Conservation (phyloP, 1,140 invertebrate genomes). For the Antheraea mylitta region DNA sequence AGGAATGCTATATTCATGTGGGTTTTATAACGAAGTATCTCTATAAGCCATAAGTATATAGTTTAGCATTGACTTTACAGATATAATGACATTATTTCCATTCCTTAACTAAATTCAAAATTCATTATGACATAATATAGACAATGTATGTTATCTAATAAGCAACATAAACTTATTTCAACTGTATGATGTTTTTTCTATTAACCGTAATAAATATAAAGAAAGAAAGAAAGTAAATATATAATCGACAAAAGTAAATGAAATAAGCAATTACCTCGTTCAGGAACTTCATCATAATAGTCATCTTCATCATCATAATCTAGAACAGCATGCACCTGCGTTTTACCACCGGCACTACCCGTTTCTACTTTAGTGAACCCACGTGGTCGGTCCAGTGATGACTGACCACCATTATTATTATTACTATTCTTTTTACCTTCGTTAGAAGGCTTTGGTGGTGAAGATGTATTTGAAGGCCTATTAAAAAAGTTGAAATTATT, state of each 20-base stretch:
- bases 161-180: too few relatives aligned
- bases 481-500: conserved; percentile 58
- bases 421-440: conserved; percentile 37
- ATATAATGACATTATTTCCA: too few relatives aligned
- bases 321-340: conserved; percentile 84
- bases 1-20: too few relatives aligned
- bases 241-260: not conserved
- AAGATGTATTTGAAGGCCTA: conserved; percentile 37
- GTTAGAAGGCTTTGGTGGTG: conserved; percentile 18
- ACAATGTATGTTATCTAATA: too few relatives aligned
- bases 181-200: too few relatives aligned
- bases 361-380: conserved; percentile 80
- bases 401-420: conserved; percentile 33
- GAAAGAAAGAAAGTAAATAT: too few relatives aligned
- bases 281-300: conserved; percentile 75
- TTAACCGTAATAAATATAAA: too few relatives aligned
- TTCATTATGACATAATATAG: too few relatives aligned
- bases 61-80: too few relatives aligned
- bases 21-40: too few relatives aligned
- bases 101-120: too few relatives aligned
- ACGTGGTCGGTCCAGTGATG: conserved; percentile 56
- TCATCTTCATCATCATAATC: conserved; percentile 85
- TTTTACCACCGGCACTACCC: conserved; percentile 78
- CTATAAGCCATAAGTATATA: too few relatives aligned
- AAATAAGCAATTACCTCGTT: conserved; percentile 43